phyloP scores from a whole-genome alignment of 2,888 invertebrate genomes.

The Lymantria monacha region DNA sequence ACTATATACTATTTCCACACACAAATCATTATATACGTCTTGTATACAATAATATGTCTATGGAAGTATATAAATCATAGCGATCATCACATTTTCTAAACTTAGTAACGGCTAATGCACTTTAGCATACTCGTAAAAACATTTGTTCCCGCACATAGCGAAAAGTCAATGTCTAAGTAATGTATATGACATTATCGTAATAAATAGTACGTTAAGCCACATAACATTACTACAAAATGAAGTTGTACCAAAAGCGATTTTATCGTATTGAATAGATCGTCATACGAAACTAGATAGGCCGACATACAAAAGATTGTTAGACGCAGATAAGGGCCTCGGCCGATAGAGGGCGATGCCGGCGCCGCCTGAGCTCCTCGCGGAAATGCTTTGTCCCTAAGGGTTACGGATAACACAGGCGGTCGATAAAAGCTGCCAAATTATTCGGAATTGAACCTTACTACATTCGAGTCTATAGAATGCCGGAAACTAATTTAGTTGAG shows the following conservation, averaged over 20 bases:
- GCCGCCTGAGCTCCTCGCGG: slow-evolving; percentile 51
- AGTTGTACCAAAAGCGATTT: slow-evolving; percentile 24
- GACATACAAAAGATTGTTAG: slow-evolving; percentile 36
- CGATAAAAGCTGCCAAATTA: slow-evolving; percentile 34
- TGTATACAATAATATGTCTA: too few relatives aligned
- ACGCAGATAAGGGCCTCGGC: slow-evolving; percentile 34
- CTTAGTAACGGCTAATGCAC: too few relatives aligned
- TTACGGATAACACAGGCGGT: slow-evolving; percentile 35
- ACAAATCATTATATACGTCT: too few relatives aligned
- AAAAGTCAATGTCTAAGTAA: background rate
- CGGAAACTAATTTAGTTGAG: slow-evolving; percentile 32
- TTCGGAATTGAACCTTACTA: slow-evolving; percentile 38
- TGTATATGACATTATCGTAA: background rate
- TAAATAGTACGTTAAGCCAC: slow-evolving; percentile 10
- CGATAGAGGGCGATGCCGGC: slow-evolving; percentile 48
- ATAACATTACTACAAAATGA: slow-evolving; percentile 15
- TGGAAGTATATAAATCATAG: too few relatives aligned
- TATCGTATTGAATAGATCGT: slow-evolving; percentile 32
- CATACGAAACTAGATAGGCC: slow-evolving; percentile 33
- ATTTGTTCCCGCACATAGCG: background rate
- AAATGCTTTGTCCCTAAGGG: slow-evolving; percentile 59
- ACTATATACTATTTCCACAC: too few relatives aligned
- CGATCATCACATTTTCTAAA: too few relatives aligned
- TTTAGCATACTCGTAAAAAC: background rate
- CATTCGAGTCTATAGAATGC: slow-evolving; percentile 24